Evolutionary conservation across 2,797 vertebrate species (phyloP), one percentile per base, ranked within the genome.

Genomic region (Chiroxiphia lanceolata): DNA sequence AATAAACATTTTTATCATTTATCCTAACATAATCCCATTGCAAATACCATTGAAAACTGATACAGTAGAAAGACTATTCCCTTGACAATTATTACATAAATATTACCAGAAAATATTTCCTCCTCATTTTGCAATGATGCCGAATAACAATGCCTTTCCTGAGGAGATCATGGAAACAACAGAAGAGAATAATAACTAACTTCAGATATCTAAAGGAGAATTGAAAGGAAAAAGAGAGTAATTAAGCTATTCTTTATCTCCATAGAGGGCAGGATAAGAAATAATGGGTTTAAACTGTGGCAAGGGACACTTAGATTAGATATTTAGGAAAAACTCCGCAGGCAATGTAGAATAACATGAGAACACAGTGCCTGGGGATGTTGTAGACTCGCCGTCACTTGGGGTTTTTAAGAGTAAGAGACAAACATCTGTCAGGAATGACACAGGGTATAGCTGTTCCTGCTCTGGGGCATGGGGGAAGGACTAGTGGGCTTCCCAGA

Each of bases 341-440:
- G 48, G 26, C 76, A 80, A 70, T 45, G 22, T 33, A 83, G 60
- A 92, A 83, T 77, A 93, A 85, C 87, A 92, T 77, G 48, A 89
- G 56, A 91, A 70, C 18, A 85, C 48, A 74, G 42, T 34, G 75
- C 89, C 75, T 64, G n/a, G 40, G 82, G 89, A 61, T 85, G 57
- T 48, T 91, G 75, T 33, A 85, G 56, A 83, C 51, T 45, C 0
- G 0, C 87, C 91, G 95, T 89, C 95, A 85, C 33, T 87, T 74
- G 56, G 18, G 60, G 22, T 25, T 79, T 91, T 87, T 72, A 80
- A 63, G 10, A 90, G 4, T 23, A 91, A 93, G 82, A 93, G 48
- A 87, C 26, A 93, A 92, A 93, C 51, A 87, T 92, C 91, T 92
- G 89, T 87, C 87, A 91, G 69, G 20, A 80, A 70, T 29, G n/a